Conservation (phyloP, 1,140 invertebrate species). For the Aphaenogaster rudis region DNA sequence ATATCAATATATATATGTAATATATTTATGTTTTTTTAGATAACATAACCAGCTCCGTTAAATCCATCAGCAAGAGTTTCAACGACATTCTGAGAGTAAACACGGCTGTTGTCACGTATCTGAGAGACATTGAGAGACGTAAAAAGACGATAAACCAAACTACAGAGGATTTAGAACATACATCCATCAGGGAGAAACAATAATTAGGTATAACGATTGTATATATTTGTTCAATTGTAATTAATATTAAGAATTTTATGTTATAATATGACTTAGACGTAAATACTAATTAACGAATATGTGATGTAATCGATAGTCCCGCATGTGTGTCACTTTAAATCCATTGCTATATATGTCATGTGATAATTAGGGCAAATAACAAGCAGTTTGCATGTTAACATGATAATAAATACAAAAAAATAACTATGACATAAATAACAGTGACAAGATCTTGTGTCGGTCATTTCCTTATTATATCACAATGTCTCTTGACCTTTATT, state of each 20-base stretch:
- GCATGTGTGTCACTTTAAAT: neutral
- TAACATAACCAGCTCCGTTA: conserved; percentile 54
- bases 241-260: conserved; percentile 36
- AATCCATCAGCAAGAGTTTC: conserved; percentile 53
- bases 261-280: conserved; percentile 19
- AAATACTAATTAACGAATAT: conserved; percentile 25
- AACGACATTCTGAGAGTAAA: conserved; percentile 63
- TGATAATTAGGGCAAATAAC: conserved; percentile 1
- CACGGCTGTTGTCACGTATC: conserved; percentile 48
- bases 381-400: neutral
- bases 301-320: neutral
- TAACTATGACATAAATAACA: conserved; percentile 54
- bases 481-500: conserved; percentile 45
- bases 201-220: conserved; percentile 4
- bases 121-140: conserved; percentile 16
- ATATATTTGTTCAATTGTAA: conserved; percentile 16
- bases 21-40: conserved; percentile 61
- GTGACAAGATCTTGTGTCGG: conserved; percentile 8
- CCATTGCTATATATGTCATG: conserved; percentile 3
- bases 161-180: neutral
- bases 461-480: conserved; percentile 49
- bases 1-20: neutral
- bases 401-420: conserved; percentile 26
- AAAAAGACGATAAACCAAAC: neutral
- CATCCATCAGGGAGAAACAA: neutral